Evolutionary conservation across 2,888 invertebrate species (phyloP).

Genomic region (Scaptomyza reducta): DNA sequence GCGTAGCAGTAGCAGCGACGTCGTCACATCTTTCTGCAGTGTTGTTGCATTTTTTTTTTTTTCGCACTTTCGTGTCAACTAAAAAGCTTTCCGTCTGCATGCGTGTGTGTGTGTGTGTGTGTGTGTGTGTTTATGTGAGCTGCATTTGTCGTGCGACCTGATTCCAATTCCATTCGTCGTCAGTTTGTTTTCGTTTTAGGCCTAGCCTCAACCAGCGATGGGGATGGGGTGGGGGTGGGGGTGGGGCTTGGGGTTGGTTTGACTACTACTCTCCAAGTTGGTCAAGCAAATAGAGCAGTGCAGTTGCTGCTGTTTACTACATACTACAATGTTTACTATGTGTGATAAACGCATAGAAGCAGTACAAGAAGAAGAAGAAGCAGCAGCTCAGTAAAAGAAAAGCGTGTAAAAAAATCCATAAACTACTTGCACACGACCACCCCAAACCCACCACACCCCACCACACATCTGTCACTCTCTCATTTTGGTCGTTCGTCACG

Average conservation of each 20-base stretch:
- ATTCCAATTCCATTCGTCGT: slow-evolving; percentile 60
- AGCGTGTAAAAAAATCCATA: slow-evolving; percentile 67
- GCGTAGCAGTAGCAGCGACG: slow-evolving; percentile 38
- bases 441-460: slow-evolving; percentile 12
- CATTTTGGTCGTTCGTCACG: slow-evolving; percentile 29
- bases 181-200: slow-evolving; percentile 52
- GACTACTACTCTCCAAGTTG: slow-evolving; percentile 29
- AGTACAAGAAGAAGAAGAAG: not conserved
- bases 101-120: slow-evolving; percentile 11
- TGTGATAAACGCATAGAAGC: slow-evolving; percentile 55
- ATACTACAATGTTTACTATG: slow-evolving; percentile 77
- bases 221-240: not conserved
- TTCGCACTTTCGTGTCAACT: slow-evolving; percentile 59
- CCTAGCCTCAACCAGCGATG: slow-evolving; percentile 18
- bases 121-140: slow-evolving; percentile 25
- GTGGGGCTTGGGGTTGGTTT: not conserved
- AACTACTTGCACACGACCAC: slow-evolving; percentile 59
- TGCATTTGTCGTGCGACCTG: slow-evolving; percentile 65
- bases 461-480: slow-evolving; percentile 1
- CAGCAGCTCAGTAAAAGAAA: slow-evolving; percentile 6
- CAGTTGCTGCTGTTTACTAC: slow-evolving; percentile 36
- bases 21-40: slow-evolving; percentile 43
- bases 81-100: slow-evolving; percentile 38
- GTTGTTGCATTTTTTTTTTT: slow-evolving; percentile 48
- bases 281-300: slow-evolving; percentile 40